Percentiles rank a stretch among this genome's conserved stretches.
These are phyloP conservation scores for Rhadina sibilatrix DNA, from an alignment of 2,113 vertebrate species.

Conservation along the genomic window DNA sequence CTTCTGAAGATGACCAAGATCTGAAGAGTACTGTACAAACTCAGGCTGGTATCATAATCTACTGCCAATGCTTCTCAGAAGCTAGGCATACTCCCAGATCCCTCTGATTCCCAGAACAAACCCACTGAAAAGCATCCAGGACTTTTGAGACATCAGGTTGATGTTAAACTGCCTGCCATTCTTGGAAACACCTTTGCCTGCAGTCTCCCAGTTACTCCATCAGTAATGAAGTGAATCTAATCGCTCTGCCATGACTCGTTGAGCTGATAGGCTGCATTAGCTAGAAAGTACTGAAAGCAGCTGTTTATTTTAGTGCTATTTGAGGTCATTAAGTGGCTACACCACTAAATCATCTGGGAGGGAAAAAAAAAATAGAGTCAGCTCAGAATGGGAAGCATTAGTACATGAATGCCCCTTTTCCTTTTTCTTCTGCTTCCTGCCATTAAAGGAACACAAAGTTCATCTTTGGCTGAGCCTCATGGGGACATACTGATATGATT, in stretches of 20 bases:
- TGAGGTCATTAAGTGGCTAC: slow-evolving; percentile 25
- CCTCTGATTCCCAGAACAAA: not conserved
- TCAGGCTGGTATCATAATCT: not conserved
- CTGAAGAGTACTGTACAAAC: not conserved
- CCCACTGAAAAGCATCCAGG: not conserved
- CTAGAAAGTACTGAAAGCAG: slow-evolving; percentile 43
- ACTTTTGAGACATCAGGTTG: not conserved
- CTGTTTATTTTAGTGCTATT: slow-evolving; percentile 49
- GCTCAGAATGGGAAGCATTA: not conserved
- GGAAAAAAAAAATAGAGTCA: not conserved
- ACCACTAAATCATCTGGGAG: slow-evolving; percentile 24
- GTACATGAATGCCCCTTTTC: not conserved
- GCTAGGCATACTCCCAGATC: not conserved
- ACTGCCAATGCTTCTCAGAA: not conserved
- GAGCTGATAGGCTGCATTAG: slow-evolving; percentile 45
- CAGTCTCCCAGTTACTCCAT: not conserved
- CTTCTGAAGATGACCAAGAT: not conserved
- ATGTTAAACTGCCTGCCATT: not conserved
- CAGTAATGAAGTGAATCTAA: slow-evolving; percentile 53
- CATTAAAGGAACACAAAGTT: not conserved
- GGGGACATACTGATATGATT: not conserved
- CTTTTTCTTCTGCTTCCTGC: slow-evolving; percentile 4
- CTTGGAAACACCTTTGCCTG: not conserved
- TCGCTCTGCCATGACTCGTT: slow-evolving; percentile 27
- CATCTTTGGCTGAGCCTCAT: not conserved